phyloP scores from a whole-genome alignment of 1,140 invertebrate genomes.

The Tetranychus cinnabarinus region DNA sequence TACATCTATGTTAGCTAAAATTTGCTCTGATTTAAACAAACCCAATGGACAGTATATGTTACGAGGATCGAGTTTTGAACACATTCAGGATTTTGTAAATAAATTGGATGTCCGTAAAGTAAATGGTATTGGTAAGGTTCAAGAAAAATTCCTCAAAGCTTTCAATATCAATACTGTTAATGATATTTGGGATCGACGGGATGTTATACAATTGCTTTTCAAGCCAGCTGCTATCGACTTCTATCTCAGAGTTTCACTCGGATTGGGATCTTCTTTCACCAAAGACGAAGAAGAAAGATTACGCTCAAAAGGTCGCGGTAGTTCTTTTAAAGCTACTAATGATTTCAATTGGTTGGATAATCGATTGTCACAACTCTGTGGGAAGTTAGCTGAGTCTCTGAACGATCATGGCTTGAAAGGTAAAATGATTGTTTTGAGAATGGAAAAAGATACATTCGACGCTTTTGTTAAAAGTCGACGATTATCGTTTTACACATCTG shows the following conservation, averaged over 20 bases:
- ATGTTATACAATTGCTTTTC: slow-evolving; percentile 26
- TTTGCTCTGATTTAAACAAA: slow-evolving; percentile 39
- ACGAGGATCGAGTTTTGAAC: slow-evolving; percentile 16
- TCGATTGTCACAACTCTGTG: slow-evolving; percentile 21
- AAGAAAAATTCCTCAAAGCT: slow-evolving; percentile 26
- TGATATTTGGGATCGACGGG: slow-evolving; percentile 27
- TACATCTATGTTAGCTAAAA: slow-evolving; percentile 36
- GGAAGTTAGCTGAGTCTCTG: slow-evolving; percentile 18
- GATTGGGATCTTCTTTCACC: slow-evolving; percentile 21
- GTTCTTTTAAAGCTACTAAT: slow-evolving; percentile 26
- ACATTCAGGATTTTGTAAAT: slow-evolving; percentile 27
- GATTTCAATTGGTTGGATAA: slow-evolving; percentile 12
- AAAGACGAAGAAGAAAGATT: slow-evolving; percentile 20
- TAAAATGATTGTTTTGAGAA: slow-evolving; percentile 6
- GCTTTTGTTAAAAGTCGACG: neutral
- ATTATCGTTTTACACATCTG: slow-evolving; percentile 17
- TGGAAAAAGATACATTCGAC: slow-evolving; percentile 8
- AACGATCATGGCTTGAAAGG: slow-evolving; percentile 1
- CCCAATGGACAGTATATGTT: slow-evolving; percentile 38
- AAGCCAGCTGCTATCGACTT: slow-evolving; percentile 23
- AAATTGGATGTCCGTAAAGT: slow-evolving; percentile 32
- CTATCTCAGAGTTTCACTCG: slow-evolving; percentile 28
- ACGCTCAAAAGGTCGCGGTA: slow-evolving; percentile 23
- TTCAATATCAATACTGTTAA: slow-evolving; percentile 25
- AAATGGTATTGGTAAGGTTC: slow-evolving; percentile 29